Evolutionary conservation across 2,888 invertebrate genomes (phyloP), one percentile per base, ranked within the genome.

Genomic region (Mythimna albipuncta): DNA sequence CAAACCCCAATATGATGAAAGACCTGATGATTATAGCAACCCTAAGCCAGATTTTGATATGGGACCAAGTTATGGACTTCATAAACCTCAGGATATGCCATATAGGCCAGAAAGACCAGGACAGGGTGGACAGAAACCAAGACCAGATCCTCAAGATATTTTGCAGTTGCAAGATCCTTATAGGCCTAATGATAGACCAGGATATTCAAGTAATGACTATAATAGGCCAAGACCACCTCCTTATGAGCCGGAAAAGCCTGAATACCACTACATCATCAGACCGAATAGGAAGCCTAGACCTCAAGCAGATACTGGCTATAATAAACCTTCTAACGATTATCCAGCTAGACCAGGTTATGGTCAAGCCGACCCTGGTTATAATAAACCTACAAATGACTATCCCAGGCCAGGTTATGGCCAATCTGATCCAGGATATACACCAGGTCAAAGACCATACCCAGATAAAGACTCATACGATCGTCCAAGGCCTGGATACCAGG

Each of bases 31-130:
- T 70, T 92, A 92, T 66, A 77, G 84, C 0, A 89, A 87, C 69
- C 85, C 83, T 5, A 93, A 91, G 79, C 95, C 95, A 11, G 89
- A 89, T 57, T 88, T 85, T 32, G 92, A 94, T 72, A 84, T 82
- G 47, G 91, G 92, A 6, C 93, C 95, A n/a, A 93, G 92, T 78
- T 95, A 95, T 54, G 95, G 94, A 0, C 84, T 82, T 10, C 94
- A 93, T 69, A 93, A 83, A 52, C 95, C 95, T 26, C 94, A 92
- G 74, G 92, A 93, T 64, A 90, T 91, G 62, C 91, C 94, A 0
- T 95, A 89, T 55, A 89, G 77, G 63, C 93, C 93, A 3, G 85
- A 85, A 44, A 87, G 74, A 54, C 87, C 84, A n/a, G 50, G 44
- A 9, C 73, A 79, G 1, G 83, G 69, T 54, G 85, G 87, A 1